phyloP scores from a whole-genome alignment of 2,888 invertebrate genomes.

The Anaspis maculata region DNA sequence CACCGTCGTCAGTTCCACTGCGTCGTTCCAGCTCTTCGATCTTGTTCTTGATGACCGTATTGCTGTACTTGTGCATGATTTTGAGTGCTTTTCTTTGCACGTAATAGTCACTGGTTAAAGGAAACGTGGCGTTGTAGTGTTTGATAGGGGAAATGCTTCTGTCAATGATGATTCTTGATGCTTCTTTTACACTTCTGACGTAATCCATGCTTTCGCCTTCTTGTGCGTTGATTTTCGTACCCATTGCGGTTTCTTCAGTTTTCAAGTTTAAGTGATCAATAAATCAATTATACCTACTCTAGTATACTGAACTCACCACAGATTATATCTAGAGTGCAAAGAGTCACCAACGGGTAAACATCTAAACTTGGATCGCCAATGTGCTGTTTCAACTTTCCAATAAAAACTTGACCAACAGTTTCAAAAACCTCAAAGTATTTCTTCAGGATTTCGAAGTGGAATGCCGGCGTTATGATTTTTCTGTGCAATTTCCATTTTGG shows the following conservation, averaged over 20 bases:
- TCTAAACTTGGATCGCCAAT: constrained; percentile 45
- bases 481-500: constrained; percentile 58
- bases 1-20: constrained; percentile 4
- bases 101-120: constrained; percentile 50
- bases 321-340: constrained; percentile 54
- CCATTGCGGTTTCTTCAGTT: constrained; percentile 74
- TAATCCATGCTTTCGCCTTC: constrained; percentile 59
- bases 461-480: constrained; percentile 66
- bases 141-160: constrained; percentile 41
- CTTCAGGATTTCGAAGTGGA: constrained; percentile 69
- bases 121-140: constrained; percentile 39
- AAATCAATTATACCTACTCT: constrained; percentile 1
- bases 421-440: constrained; percentile 63
- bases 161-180: constrained; percentile 28
- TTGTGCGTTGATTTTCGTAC: constrained; percentile 65
- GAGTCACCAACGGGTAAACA: constrained; percentile 53
- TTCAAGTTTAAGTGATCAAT: background rate
- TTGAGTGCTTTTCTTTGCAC: constrained; percentile 45
- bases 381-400: constrained; percentile 44
- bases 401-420: constrained; percentile 50
- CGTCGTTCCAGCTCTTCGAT: constrained; percentile 30
- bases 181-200: constrained; percentile 60
- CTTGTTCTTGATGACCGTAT: constrained; percentile 42
- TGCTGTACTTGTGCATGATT: constrained; percentile 47
- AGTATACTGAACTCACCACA: constrained; percentile 43